phyloP scores from a whole-genome alignment of 1,140 invertebrate species.

The Rhopalosiphum padi region DNA sequence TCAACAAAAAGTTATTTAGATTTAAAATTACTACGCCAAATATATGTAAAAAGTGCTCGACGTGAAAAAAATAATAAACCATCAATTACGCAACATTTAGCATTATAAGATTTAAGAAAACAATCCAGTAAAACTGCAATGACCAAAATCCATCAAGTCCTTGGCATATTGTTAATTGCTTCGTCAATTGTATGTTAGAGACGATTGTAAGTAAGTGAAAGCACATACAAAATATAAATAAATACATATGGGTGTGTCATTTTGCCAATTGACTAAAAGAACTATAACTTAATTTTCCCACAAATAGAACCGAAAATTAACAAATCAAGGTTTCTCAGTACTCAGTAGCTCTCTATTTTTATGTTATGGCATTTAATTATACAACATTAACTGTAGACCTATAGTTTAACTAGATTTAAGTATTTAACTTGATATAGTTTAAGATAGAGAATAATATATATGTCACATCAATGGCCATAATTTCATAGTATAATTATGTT shows the following conservation, averaged over 20 bases:
- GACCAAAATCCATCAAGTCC: background rate
- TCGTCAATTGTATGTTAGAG: background rate
- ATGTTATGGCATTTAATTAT: background rate
- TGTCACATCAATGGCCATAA: background rate
- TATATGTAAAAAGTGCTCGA: background rate
- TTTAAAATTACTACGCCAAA: background rate
- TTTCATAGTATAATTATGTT: background rate
- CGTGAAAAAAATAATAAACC: background rate
- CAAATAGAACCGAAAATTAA: background rate
- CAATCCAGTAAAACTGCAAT: background rate
- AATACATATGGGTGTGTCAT: slow-evolving; percentile 33
- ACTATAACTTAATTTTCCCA: background rate
- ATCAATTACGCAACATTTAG: background rate
- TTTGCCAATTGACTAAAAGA: slow-evolving; percentile 23
- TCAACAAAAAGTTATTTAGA: background rate
- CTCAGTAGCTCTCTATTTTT: too few relatives aligned
- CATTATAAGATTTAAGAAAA: background rate
- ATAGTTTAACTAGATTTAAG: background rate
- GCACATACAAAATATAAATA: slow-evolving; percentile 9
- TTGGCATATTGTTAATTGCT: slow-evolving; percentile 44
- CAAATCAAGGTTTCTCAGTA: background rate
- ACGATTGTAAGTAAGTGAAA: slow-evolving; percentile 35
- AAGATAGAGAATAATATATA: background rate
- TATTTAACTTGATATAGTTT: background rate
- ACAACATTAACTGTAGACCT: background rate